A percentile compares a stretch with the other conserved stretches of the same genome.
These are phyloP conservation scores for Yponomeuta plumbellus DNA, from an alignment of 2,888 invertebrate genomes.

Conservation along the genomic window DNA sequence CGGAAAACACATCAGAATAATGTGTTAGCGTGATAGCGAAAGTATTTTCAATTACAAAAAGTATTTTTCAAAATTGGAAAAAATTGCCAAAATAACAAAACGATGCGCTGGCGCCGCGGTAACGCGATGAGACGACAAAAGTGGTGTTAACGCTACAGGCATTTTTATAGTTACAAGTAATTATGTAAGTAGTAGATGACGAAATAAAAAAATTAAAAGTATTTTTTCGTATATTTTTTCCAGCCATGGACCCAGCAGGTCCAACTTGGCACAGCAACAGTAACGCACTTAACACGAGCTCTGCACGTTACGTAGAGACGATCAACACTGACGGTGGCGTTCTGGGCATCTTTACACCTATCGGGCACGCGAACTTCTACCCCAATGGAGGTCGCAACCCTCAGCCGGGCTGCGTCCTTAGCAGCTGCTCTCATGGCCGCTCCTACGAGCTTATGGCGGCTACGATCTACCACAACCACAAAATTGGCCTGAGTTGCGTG, in stretches of 20 bases:
- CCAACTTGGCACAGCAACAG: slow-evolving; percentile 43
- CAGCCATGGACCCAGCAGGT: slow-evolving; percentile 44
- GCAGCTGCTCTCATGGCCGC: slow-evolving; percentile 52
- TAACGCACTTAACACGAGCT: slow-evolving; percentile 19
- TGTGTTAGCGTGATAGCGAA: too few species aligned
- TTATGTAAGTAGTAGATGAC: too few species aligned
- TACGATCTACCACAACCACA: slow-evolving; percentile 40
- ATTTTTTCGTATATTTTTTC: too few species aligned
- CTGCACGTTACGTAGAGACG: slow-evolving; percentile 36
- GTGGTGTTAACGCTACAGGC: too few species aligned
- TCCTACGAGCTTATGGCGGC: slow-evolving; percentile 42
- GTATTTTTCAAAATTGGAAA: too few species aligned
- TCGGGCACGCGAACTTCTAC: slow-evolving; percentile 54
- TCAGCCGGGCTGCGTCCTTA: slow-evolving; percentile 38
- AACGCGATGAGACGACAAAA: too few species aligned
- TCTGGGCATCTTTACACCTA: slow-evolving; percentile 47
- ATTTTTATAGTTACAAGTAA: too few species aligned
- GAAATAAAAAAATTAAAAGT: too few species aligned
- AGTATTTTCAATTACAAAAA: too few species aligned
- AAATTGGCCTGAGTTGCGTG: not conserved
- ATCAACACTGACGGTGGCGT: slow-evolving; percentile 32
- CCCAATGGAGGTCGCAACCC: slow-evolving; percentile 55
- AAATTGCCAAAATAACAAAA: too few species aligned
- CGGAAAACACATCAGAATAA: too few species aligned
- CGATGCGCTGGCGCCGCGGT: too few species aligned